A percentile compares a stretch with the other conserved stretches of the same genome.
phyloP scores from a whole-genome alignment of 2,888 invertebrate species.

The Linnaemya vulpina region DNA sequence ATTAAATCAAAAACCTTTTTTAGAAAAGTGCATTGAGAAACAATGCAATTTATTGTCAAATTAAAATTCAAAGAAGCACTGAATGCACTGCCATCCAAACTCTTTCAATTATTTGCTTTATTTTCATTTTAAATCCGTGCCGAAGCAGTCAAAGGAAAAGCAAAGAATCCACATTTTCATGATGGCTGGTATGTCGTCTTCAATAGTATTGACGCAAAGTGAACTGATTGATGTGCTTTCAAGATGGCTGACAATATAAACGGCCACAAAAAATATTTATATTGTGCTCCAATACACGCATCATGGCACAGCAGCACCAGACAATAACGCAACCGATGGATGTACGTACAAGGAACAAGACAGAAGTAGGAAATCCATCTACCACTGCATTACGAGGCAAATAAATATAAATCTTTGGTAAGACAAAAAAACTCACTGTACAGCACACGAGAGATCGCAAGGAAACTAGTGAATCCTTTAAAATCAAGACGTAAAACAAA shows the following conservation, averaged over 20 bases:
- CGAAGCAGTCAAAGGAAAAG: constrained; percentile 35
- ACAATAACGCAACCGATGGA: constrained; percentile 34
- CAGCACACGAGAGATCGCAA: background rate
- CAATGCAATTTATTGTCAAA: constrained; percentile 40
- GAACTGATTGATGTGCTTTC: constrained; percentile 67
- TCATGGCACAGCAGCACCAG: constrained; percentile 28
- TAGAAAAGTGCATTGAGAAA: no score
- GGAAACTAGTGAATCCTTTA: constrained; percentile 20
- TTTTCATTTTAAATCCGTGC: background rate
- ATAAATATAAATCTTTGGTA: constrained; percentile 46
- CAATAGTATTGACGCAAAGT: constrained; percentile 62
- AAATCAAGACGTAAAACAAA: constrained; percentile 58
- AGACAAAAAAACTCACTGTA: constrained; percentile 17
- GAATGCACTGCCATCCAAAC: constrained; percentile 6
- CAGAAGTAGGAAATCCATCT: constrained; percentile 27
- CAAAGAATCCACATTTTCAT: constrained; percentile 38
- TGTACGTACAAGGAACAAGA: background rate
- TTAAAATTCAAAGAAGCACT: no score
- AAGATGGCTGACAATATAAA: constrained; percentile 58
- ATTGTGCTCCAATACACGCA: constrained; percentile 20
- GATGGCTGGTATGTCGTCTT: constrained; percentile 32
- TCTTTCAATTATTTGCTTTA: background rate
- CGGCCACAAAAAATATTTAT: constrained; percentile 56
- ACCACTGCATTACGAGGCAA: constrained; percentile 46
- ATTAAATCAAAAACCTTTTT: no score